Evolutionary conservation across 1,140 invertebrate species (phyloP).

Genomic region (Trichonephila inaurata): DNA sequence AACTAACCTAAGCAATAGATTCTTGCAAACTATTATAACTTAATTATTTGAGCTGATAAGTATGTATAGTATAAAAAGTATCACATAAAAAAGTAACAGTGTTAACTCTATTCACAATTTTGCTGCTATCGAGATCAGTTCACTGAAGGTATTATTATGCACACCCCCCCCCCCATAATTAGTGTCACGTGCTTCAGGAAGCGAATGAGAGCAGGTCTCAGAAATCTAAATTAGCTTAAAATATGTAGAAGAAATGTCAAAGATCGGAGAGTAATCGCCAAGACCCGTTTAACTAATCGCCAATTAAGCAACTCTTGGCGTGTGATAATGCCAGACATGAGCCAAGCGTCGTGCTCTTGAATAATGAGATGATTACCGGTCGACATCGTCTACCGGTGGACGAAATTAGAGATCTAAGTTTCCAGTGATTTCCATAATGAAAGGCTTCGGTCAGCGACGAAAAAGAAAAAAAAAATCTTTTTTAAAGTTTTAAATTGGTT

Average conservation of each 20-base stretch:
- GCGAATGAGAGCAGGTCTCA: too few relatives aligned
- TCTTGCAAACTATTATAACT: too few relatives aligned
- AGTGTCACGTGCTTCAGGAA: too few relatives aligned
- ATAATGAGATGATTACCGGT: not conserved
- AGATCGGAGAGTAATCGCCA: not conserved
- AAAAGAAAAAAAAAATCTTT: not conserved
- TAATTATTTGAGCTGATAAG: too few relatives aligned
- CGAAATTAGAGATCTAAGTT: not conserved
- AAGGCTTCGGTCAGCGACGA: not conserved
- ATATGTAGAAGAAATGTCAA: not conserved
- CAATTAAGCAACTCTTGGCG: not conserved
- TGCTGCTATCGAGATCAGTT: too few relatives aligned
- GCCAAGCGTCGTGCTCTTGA: not conserved
- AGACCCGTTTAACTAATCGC: not conserved
- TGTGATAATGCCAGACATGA: not conserved
- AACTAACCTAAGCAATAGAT: too few relatives aligned
- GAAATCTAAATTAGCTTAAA: too few relatives aligned
- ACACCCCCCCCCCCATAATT: too few relatives aligned
- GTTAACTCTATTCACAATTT: too few relatives aligned
- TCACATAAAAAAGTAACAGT: too few relatives aligned
- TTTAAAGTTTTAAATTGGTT: not conserved
- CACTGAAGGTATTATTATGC: too few relatives aligned
- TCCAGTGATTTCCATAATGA: not conserved
- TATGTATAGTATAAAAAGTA: too few relatives aligned
- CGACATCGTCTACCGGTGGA: not conserved